phyloP scores from a whole-genome alignment of 53 echinoderm and acorn worm species.

The Temnopleurus reevesii region DNA sequence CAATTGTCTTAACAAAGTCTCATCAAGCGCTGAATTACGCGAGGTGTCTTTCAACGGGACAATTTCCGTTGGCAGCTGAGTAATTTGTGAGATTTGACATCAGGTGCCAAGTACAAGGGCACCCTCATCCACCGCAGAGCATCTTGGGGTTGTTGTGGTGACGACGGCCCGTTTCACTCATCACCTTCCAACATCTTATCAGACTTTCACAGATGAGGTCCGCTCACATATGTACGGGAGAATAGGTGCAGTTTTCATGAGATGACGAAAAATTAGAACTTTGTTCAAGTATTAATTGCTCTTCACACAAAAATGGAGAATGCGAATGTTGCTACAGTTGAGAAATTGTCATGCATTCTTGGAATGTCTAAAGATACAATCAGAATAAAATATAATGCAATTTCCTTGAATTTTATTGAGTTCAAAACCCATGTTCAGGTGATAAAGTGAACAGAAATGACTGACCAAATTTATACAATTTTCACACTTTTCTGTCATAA shows the following conservation, averaged over 20 bases:
- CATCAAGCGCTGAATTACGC: slow-evolving; percentile 56
- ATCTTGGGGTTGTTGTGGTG: slow-evolving; percentile 30
- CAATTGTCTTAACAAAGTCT: slow-evolving; percentile 47
- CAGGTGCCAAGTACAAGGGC: slow-evolving; percentile 48
- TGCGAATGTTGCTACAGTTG: too few species aligned
- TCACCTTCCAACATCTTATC: slow-evolving; percentile 17
- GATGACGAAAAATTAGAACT: too few species aligned
- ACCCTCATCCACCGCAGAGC: background rate
- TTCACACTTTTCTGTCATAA: too few species aligned
- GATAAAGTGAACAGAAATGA: too few species aligned
- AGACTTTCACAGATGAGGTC: background rate
- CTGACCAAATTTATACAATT: too few species aligned
- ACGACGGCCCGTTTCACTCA: background rate
- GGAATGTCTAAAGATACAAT: too few species aligned
- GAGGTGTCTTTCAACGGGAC: slow-evolving; percentile 57
- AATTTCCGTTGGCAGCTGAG: slow-evolving; percentile 48
- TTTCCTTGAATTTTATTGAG: too few species aligned
- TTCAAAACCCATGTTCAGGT: too few species aligned
- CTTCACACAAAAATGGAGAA: too few species aligned
- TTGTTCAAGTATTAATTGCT: too few species aligned
- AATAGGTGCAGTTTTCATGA: background rate
- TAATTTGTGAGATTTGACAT: slow-evolving; percentile 59
- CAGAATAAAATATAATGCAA: too few species aligned
- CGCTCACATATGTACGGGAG: background rate
- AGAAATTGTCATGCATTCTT: too few species aligned